Evolutionary conservation across 2,113 vertebrate species (phyloP).

Genomic region (Ophthalmolycus amberensis): DNA sequence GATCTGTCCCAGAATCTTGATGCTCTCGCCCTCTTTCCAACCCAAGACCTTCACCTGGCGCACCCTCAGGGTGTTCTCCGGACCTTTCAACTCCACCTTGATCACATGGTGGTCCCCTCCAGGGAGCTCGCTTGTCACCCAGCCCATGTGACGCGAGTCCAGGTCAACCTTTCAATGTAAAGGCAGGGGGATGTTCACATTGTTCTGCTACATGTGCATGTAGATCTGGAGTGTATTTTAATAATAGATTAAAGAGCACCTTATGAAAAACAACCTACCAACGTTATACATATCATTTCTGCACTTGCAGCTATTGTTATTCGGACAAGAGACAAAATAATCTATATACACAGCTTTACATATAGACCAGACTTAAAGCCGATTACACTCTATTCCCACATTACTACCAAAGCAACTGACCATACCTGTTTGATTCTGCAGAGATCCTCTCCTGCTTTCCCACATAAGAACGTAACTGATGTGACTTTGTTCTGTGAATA

Average conservation of each 20-base stretch:
- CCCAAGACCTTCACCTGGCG: constrained; percentile 98
- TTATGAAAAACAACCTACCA: neutral
- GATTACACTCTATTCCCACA: neutral
- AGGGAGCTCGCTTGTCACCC: constrained; percentile 97
- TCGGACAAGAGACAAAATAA: neutral
- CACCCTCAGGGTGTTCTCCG: constrained; percentile 97
- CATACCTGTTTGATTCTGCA: constrained; percentile 98
- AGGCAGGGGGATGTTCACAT: neutral
- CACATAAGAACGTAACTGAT: constrained; percentile 95
- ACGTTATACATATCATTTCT: neutral
- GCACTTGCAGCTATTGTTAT: neutral
- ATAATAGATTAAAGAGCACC: neutral
- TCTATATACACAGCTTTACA: neutral
- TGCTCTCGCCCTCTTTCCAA: constrained; percentile 97
- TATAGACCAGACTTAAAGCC: neutral
- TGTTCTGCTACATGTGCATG: neutral
- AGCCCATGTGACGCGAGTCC: constrained; percentile 98
- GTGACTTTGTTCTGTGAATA: constrained; percentile 96
- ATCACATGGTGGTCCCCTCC: constrained; percentile 96
- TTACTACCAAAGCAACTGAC: neutral
- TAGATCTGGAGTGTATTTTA: neutral
- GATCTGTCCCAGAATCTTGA: constrained; percentile 96
- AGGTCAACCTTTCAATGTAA: constrained; percentile 88
- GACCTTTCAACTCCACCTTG: constrained; percentile 97
- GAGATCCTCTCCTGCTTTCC: constrained; percentile 95